Base-by-base conservation (phyloP, 2,888 invertebrate genomes). In the Syrista parreyssii region DNA sequence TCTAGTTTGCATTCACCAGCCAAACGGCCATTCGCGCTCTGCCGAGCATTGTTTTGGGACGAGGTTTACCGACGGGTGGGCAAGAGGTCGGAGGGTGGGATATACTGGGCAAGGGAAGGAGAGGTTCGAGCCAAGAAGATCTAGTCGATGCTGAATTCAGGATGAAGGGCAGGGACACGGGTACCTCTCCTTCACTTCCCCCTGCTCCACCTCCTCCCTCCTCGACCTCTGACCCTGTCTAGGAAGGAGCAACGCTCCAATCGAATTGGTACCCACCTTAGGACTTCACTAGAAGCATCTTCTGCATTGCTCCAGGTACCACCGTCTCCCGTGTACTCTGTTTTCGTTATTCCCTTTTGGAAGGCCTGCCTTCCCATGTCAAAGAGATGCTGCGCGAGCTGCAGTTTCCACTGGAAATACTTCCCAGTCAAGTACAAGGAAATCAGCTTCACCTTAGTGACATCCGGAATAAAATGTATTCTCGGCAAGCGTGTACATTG, bases 11-110 rank as follows among this genome's bases (percentile, higher is more conserved):
- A 87, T 88, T 88, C 81, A 81, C 83, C 85, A 79, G 80, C 84
- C 83, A 85, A 87, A 86, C 85, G 84, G 80, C 84, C 81, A 85
- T 87, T 86, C 85, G 85, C 81, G 87, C 86, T 86, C 83, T 80
- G 82, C 80, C 83, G 81, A 86, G 83, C 86, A 84, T 81, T 84
- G 81, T 83, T 84, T 84, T 79, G 81, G 82, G 55, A 73, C n/a
- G 68, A 35, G 68, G 68, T 68, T 71, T 33, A 31, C 31, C 0
- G n/a, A 31, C 36, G 55, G 78, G 55, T 12, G 30, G 68, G n/a
- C 33, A 73, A 32, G 55, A n/a, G 55, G 0, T 23, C 23, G 23
- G 2, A 23, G 55, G 15, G 15, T 0, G 12, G 12, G 23, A 23
- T 55, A 23, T 23, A 55, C 23, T 23, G 23, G 23, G 55, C 55